Evolutionary conservation across 2,113 vertebrate species (phyloP).

Genomic region (Muntiacus reevesi): DNA sequence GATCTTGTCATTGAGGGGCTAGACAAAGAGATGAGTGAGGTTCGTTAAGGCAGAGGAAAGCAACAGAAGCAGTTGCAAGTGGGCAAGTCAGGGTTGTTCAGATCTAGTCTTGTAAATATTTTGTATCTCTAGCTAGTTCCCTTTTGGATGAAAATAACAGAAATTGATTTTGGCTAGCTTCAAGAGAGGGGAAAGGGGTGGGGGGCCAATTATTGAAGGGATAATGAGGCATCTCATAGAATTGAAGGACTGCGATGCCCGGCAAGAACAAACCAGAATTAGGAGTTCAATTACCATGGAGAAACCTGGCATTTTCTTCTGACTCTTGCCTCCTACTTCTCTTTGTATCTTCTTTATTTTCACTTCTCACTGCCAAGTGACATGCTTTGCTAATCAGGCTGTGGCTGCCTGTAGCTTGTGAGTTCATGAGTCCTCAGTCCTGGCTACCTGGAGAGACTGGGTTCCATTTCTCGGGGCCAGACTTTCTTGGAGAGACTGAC

Average conservation of each 20-base stretch:
- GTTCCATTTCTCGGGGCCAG: not conserved
- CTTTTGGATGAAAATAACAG: not conserved
- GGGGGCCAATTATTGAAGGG: not conserved
- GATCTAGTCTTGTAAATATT: not conserved
- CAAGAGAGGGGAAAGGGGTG: not conserved
- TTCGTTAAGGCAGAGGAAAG: not conserved
- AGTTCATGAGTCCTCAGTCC: not conserved
- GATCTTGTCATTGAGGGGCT: not conserved
- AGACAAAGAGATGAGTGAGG: not conserved
- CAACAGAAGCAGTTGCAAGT: not conserved
- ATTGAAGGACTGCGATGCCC: not conserved
- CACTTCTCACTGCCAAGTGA: not conserved
- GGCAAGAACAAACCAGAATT: not conserved
- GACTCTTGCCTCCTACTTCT: not conserved
- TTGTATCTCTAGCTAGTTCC: not conserved
- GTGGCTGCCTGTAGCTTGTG: not conserved
- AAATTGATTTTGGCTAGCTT: not conserved
- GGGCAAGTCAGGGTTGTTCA: not conserved
- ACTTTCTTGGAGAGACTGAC: not conserved
- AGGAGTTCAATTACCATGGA: not conserved
- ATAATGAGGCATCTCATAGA: not conserved
- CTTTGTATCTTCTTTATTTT: not conserved
- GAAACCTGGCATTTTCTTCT: not conserved
- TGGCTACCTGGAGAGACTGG: not conserved
- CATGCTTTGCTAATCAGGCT: not conserved